phyloP scores from a whole-genome alignment of 2,113 vertebrate genomes.

The Puma concolor region DNA sequence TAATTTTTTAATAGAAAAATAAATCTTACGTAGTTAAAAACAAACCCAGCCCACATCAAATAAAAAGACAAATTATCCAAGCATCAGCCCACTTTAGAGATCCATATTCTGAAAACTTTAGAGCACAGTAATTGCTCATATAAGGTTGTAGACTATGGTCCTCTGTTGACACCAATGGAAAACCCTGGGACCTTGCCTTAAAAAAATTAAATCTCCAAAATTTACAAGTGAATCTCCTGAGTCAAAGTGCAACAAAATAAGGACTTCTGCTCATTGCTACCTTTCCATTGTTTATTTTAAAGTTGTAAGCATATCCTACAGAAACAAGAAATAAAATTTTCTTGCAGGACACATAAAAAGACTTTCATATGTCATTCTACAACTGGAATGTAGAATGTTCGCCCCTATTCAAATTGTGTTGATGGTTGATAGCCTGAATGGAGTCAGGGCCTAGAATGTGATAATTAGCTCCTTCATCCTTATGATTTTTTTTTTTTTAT shows the following conservation, averaged over 20 bases:
- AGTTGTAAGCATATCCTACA: background rate
- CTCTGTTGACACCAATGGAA: background rate
- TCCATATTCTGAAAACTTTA: background rate
- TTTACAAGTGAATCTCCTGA: background rate
- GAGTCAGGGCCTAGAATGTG: background rate
- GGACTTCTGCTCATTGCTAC: background rate
- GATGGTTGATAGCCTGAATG: background rate
- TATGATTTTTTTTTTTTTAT: background rate
- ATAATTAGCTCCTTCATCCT: background rate
- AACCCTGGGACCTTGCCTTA: background rate
- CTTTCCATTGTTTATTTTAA: background rate
- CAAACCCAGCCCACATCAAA: background rate
- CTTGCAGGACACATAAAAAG: background rate
- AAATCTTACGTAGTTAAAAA: background rate
- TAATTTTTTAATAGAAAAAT: background rate
- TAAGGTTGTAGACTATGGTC: fast-evolving
- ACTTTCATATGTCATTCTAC: background rate
- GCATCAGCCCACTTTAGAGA: background rate
- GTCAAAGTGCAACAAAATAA: background rate
- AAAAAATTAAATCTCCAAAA: background rate
- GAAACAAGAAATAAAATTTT: background rate
- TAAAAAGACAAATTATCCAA: background rate
- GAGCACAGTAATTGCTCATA: background rate
- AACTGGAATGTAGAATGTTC: background rate
- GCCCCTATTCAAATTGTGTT: background rate